phyloP scores from a whole-genome alignment of 2,113 vertebrate genomes.

The Pterocles gutturalis region DNA sequence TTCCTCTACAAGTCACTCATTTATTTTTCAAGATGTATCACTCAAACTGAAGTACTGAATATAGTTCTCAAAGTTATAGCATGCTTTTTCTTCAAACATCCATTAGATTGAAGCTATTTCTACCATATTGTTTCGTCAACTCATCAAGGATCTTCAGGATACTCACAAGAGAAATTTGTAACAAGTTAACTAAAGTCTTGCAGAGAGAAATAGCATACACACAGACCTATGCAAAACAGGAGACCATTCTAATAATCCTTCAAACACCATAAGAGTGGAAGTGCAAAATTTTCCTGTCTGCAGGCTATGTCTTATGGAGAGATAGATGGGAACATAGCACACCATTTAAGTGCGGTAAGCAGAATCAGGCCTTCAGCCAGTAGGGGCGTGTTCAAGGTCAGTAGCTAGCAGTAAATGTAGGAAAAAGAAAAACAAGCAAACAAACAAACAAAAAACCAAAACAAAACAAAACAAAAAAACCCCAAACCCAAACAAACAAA shows the following conservation, averaged over 20 bases:
- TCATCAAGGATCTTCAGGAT: neutral
- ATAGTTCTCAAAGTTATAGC: neutral
- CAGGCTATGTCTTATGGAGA: neutral
- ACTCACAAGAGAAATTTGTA: neutral
- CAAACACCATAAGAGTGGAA: neutral
- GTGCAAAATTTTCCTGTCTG: neutral
- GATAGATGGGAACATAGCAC: neutral
- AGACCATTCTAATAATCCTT: neutral
- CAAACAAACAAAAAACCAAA: too few species aligned
- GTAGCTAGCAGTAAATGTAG: neutral
- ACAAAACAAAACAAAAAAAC: rapidly evolving
- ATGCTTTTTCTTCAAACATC: neutral
- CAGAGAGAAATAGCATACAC: neutral
- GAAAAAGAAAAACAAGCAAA: neutral
- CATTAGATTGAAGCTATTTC: neutral
- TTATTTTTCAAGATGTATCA: neutral
- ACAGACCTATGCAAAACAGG: neutral
- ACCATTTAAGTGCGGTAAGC: neutral
- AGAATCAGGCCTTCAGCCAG: neutral
- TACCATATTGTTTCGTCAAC: neutral
- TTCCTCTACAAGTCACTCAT: neutral
- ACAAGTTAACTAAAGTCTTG: neutral
- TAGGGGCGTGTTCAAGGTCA: neutral
- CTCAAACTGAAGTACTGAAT: neutral
- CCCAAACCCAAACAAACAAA: neutral